Percentiles rank a stretch among this genome's conserved stretches.
phyloP scores from a whole-genome alignment of 2,113 vertebrate genomes.

The Petrocephalus microphthalmus region DNA sequence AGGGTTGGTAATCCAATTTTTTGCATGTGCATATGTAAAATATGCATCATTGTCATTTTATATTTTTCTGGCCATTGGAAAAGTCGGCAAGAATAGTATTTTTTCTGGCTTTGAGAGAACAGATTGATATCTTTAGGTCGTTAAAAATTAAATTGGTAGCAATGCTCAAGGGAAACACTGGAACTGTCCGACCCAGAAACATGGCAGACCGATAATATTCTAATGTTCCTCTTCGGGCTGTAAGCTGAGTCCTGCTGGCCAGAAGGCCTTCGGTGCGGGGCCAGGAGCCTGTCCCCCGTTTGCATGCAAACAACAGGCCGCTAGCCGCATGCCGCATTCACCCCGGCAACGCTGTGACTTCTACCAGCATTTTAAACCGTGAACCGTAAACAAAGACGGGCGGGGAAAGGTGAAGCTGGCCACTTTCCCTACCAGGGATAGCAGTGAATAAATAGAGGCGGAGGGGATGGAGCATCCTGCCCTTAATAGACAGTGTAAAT shows the following conservation, averaged over 20 bases:
- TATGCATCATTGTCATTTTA: not conserved
- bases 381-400: not conserved
- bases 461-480: not conserved
- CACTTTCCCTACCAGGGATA: not conserved
- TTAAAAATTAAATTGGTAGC: not conserved
- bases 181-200: not conserved
- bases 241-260: not conserved
- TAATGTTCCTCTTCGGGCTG: not conserved
- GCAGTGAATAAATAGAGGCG: not conserved
- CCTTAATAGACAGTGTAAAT: not conserved
- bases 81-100: not conserved
- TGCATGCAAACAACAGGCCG: not conserved
- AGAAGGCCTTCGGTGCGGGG: not conserved
- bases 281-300: not conserved
- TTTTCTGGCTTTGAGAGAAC: not conserved
- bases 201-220: not conserved
- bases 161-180: not conserved
- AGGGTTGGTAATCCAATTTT: not conserved
- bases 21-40: not conserved
- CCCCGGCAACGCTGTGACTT: not conserved
- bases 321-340: not conserved
- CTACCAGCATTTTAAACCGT: not conserved
- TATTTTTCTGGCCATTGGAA: not conserved
- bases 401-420: not conserved
- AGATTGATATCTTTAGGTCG: not conserved